These are phyloP conservation scores for Apostichopus californicus DNA, from an alignment of 35 echinoderm and acorn worm genomes.

Conservation along the genomic window DNA sequence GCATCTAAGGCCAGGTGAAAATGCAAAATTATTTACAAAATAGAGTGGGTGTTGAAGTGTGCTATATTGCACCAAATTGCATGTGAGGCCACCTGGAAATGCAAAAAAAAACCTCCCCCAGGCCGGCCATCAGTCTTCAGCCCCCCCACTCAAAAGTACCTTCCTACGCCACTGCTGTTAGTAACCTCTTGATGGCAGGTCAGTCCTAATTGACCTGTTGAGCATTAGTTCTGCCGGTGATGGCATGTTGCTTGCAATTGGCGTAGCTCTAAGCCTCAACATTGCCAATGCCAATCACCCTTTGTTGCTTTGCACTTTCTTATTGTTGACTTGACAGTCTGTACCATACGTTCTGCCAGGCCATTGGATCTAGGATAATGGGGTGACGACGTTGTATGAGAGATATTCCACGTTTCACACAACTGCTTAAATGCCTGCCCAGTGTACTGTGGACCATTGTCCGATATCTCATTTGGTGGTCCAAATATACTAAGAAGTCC, in stretches of 20 bases:
- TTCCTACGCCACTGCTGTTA: no score
- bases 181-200: no score
- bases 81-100: no score
- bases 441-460: slow-evolving; percentile 70
- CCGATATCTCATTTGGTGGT: not conserved
- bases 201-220: slow-evolving; percentile 1
- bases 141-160: no score
- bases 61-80: no score
- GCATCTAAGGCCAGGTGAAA: no score
- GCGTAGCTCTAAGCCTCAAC: not conserved
- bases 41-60: no score
- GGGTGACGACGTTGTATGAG: slow-evolving; percentile 43
- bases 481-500: no score
- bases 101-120: no score
- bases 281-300: slow-evolving; percentile 8
- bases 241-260: not conserved
- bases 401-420: slow-evolving; percentile 43
- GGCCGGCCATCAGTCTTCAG: no score
- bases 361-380: slow-evolving; percentile 62
- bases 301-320: not conserved
- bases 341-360: slow-evolving; percentile 45
- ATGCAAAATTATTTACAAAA: no score
- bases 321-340: slow-evolving; percentile 58
- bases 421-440: slow-evolving; percentile 54
- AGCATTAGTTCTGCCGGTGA: slow-evolving; percentile 54